A percentile compares a stretch with the other conserved stretches of the same genome.
Evolutionary conservation across 2,797 vertebrate genomes (phyloP).

Genomic region (Sebastes melanostomus): DNA sequence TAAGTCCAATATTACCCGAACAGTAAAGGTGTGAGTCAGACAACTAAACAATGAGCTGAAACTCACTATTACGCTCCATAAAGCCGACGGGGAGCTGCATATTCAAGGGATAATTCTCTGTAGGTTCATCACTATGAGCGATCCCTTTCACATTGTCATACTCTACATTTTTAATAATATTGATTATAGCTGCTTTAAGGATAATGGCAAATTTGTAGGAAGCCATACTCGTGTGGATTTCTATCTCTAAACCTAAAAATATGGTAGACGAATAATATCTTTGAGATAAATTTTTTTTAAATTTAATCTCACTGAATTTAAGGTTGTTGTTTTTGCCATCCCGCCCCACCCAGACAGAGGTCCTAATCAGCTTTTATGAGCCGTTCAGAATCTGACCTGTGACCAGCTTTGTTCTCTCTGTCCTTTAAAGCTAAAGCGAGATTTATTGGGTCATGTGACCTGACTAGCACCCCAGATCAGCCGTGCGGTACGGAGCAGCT

Average conservation of each 20-base stretch:
- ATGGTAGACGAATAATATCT: not conserved
- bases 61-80: not conserved
- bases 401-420: slow-evolving; percentile 13
- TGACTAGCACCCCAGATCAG: slow-evolving; percentile 21
- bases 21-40: not conserved
- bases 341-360: slow-evolving; percentile 5
- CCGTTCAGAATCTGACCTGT: slow-evolving; percentile 39
- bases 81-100: not conserved
- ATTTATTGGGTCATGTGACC: slow-evolving; percentile 50
- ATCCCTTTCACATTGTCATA: not conserved
- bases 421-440: slow-evolving; percentile 30
- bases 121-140: not conserved
- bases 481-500: slow-evolving; percentile 19
- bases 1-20: not conserved
- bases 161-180: not conserved
- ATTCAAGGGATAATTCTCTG: not conserved
- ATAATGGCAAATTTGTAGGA: not conserved
- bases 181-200: not conserved
- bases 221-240: not conserved
- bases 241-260: slow-evolving; percentile 1
- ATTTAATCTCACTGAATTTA: slow-evolving; percentile 16
- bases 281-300: not conserved
- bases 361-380: slow-evolving; percentile 49
- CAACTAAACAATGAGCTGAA: not conserved
- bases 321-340: slow-evolving; percentile 31